These are phyloP conservation scores for Hydra vulgaris DNA, from an alignment of 30 jellyfish, hydroid and myxozoan genomes.

Conservation along the genomic window DNA sequence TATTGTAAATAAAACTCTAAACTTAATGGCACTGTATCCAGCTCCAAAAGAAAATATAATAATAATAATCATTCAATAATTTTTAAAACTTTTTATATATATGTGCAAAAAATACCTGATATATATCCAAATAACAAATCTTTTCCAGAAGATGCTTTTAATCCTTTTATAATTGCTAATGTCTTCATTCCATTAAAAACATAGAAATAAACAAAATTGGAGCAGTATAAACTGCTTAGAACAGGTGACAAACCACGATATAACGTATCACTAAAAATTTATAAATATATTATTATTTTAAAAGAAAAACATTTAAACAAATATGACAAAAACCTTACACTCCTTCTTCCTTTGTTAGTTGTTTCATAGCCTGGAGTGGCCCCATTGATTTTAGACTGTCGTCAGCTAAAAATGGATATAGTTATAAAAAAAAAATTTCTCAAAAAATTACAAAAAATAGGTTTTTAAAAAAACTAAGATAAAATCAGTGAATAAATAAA, in stretches of 20 bases:
- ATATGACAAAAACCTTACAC: too few relatives aligned
- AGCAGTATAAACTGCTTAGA: constrained; percentile 76
- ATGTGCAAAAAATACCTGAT: too few relatives aligned
- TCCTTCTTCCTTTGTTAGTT: constrained; percentile 69
- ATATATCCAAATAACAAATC: constrained; percentile 77
- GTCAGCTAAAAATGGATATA: constrained; percentile 54
- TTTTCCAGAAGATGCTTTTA: constrained; percentile 26
- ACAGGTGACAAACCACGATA: constrained; percentile 89
- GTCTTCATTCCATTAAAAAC: constrained; percentile 82
- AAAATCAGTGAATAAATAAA: neutral
- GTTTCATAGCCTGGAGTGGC: constrained; percentile 46
- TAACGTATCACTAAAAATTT: constrained; percentile 27
- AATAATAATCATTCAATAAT: too few relatives aligned
- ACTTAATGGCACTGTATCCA: too few relatives aligned
- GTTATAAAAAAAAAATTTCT: neutral
- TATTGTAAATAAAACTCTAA: too few relatives aligned
- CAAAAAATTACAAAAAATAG: neutral
- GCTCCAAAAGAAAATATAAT: too few relatives aligned
- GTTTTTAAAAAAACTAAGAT: neutral
- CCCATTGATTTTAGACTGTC: constrained; percentile 55
- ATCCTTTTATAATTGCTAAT: constrained; percentile 21
- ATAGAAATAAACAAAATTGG: constrained; percentile 84
- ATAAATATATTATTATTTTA: neutral
- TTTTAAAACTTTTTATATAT: too few relatives aligned
- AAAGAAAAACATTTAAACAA: neutral